Conservation (phyloP, 30 jellyfish, hydroid and myxozoan species). For the Pseudorhiza aurosa region DNA sequence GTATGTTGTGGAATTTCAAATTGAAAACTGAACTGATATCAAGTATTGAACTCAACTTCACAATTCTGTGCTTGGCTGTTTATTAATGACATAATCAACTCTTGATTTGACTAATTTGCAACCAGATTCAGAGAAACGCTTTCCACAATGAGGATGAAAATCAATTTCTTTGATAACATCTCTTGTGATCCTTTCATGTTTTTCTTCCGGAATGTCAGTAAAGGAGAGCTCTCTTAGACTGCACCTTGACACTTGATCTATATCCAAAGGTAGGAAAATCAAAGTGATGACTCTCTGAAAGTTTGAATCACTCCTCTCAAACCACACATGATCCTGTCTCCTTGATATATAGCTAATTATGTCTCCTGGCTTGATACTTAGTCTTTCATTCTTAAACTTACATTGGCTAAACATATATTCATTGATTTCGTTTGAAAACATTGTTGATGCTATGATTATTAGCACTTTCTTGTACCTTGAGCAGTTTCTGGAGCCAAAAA, state of each 20-base stretch:
- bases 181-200: background rate
- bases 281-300: background rate
- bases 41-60: too few relatives aligned
- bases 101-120: conserved; percentile 50
- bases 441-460: conserved; percentile 6
- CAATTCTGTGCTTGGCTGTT: too few relatives aligned
- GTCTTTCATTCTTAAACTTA: background rate
- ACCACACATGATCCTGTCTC: background rate
- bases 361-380: background rate
- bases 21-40: too few relatives aligned
- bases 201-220: conserved; percentile 13
- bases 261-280: conserved; percentile 28
- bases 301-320: background rate
- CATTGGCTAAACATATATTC: conserved; percentile 7
- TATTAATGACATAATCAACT: conserved; percentile 25
- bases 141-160: conserved; percentile 21
- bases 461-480: background rate
- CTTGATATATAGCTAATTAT: background rate
- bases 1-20: too few relatives aligned
- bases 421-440: background rate
- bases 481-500: background rate
- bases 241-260: conserved; percentile 46
- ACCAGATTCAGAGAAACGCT: conserved; percentile 46
- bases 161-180: conserved; percentile 14
- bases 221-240: conserved; percentile 3